Evolutionary conservation across 1,140 invertebrate genomes (phyloP).

Genomic region (Hyles euphorbiae): DNA sequence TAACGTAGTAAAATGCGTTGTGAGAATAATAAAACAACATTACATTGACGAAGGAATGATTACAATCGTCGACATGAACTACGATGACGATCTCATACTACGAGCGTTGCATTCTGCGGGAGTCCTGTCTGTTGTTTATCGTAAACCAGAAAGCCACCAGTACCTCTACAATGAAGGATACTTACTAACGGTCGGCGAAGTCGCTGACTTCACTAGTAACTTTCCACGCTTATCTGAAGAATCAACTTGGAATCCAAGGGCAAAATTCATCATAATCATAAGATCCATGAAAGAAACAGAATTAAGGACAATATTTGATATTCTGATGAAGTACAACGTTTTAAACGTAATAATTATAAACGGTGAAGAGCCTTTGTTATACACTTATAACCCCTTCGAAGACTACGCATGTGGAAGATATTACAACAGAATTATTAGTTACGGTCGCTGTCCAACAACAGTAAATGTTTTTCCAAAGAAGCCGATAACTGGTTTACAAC

Average conservation of each 20-base stretch:
- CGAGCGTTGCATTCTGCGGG: conserved; percentile 12
- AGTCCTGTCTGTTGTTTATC: not conserved
- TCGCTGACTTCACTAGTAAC: not conserved
- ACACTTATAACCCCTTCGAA: conserved; percentile 24
- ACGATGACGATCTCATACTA: conserved; percentile 15
- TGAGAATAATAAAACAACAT: too few relatives aligned
- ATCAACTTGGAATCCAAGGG: conserved; percentile 27
- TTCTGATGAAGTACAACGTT: conserved; percentile 10
- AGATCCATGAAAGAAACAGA: conserved; percentile 6
- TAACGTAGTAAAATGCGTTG: too few relatives aligned
- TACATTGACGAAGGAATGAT: too few relatives aligned
- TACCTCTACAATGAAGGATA: conserved; percentile 9
- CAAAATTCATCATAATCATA: conserved; percentile 28
- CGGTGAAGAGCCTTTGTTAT: conserved; percentile 14
- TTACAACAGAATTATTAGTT: conserved; percentile 10
- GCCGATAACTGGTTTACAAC: conserved; percentile 18
- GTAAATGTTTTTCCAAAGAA: conserved; percentile 30
- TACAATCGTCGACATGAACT: conserved; percentile 12
- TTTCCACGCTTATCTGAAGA: conserved; percentile 8
- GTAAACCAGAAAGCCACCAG: not conserved
- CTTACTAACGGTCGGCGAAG: conserved; percentile 6
- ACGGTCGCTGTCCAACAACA: conserved; percentile 7
- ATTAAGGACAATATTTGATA: conserved; percentile 31
- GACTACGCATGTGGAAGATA: conserved; percentile 21
- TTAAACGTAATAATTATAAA: conserved; percentile 15